Evolutionary conservation across 2,113 vertebrate species (phyloP).

Genomic region (Cyanocitta stelleri): DNA sequence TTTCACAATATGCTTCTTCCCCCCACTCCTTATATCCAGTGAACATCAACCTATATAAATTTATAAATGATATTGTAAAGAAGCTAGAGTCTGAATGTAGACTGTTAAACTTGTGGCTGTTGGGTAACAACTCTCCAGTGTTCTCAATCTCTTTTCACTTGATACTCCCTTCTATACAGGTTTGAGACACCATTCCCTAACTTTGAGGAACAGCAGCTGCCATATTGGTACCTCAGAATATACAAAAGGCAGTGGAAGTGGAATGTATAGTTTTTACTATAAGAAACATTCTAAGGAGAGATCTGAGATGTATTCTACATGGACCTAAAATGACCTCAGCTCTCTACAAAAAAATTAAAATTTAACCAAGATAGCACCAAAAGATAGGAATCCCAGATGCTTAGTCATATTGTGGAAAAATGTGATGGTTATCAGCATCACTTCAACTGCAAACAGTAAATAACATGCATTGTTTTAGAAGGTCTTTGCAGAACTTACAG

Average conservation of each 20-base stretch:
- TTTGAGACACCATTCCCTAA: neutral
- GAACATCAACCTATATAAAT: neutral
- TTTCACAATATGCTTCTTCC: neutral
- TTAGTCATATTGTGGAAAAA: neutral
- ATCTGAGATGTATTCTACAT: neutral
- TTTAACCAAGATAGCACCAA: neutral
- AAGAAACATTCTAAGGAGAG: neutral
- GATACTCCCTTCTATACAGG: neutral
- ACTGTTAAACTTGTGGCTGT: neutral
- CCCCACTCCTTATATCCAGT: neutral
- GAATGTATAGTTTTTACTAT: neutral
- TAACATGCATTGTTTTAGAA: neutral
- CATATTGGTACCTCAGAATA: neutral
- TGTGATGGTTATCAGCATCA: neutral
- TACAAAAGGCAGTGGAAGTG: neutral
- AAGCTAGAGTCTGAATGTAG: neutral
- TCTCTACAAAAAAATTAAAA: neutral
- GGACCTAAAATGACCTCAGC: neutral
- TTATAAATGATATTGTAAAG: neutral
- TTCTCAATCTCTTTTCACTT: neutral
- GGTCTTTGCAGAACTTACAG: neutral
- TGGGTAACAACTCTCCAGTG: neutral
- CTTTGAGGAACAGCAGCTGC: neutral
- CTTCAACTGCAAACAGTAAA: neutral
- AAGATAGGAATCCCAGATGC: neutral